Base-by-base conservation (phyloP, 2,797 vertebrate species). In the Halcyon chelicuti region DNA sequence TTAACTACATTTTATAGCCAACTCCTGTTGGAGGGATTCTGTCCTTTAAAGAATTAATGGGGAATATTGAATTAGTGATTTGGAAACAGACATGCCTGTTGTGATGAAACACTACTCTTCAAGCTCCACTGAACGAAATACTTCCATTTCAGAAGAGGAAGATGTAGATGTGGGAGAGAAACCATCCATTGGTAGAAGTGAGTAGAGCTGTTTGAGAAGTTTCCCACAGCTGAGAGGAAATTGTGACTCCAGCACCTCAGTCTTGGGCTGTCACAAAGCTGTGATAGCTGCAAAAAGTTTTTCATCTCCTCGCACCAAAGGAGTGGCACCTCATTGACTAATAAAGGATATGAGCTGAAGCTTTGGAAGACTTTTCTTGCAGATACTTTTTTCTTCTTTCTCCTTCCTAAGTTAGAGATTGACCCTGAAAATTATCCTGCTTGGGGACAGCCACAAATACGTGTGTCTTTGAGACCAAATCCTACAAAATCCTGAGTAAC, bases 221-320 rank as follows among this genome's bases (percentile, higher is more conserved):
- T 70, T 57, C 37, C 29, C 1, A 7, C 22, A 80, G 57, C 19
- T 0, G 0, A 62, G 18, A 5, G 4, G 52, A 54, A 71, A 31
- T 26, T 78, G 47, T 11, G 11, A 28, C 15, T 70, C 22, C 61
- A 60, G 17, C 2, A 7, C 52, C 33, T 55, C 68, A 40, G 33
- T 52, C 66, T 37, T 29, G 42, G 42, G 31, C 35, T 39, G 13
- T 67, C 46, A 7, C 5, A 29, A 39, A 63, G 46, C 15, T 68
- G 46, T 13, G 15, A 25, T 18, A 72, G 33, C 16, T 58, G 68
- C 29, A 72, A 47, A 68, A 67, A 5, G 7, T 58, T 63, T 82
- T 54, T 44, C 12, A n/a, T 8, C 47, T 52, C 52, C 60, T 62
- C 35, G 35, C 21, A 29, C 57, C 6, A 31, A 23, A 16, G 3